These are phyloP conservation scores for Smithornis capensis DNA, from an alignment of 2,113 vertebrate genomes.

Conservation along the genomic window DNA sequence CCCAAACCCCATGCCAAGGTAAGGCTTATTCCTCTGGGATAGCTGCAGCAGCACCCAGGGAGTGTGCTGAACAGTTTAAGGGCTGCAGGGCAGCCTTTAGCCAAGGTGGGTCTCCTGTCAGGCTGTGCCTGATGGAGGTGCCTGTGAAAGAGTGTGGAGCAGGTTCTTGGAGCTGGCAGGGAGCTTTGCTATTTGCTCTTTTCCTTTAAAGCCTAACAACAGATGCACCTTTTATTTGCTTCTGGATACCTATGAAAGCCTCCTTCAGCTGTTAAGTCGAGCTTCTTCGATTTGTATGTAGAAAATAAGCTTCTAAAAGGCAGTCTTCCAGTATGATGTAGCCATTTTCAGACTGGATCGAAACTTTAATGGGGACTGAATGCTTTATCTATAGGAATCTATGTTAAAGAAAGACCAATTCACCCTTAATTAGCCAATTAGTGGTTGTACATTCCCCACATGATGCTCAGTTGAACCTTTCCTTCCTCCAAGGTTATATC, in stretches of 20 bases:
- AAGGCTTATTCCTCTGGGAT: neutral
- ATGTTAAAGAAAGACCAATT: neutral
- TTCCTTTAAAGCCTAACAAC: neutral
- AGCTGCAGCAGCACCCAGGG: neutral
- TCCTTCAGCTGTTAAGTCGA: neutral
- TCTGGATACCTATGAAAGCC: neutral
- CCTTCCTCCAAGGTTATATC: conserved; percentile 81
- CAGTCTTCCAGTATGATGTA: neutral
- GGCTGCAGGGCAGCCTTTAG: neutral
- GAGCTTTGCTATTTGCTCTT: neutral
- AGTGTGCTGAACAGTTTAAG: neutral
- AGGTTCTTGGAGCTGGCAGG: neutral
- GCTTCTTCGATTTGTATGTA: neutral
- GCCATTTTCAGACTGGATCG: neutral
- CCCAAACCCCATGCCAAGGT: neutral
- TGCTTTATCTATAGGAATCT: conserved; percentile 26
- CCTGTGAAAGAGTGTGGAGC: neutral
- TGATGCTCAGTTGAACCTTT: neutral
- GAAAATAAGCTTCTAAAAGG: neutral
- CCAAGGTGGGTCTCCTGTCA: neutral
- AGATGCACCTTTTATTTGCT: neutral
- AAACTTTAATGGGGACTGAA: neutral
- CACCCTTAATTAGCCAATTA: conserved; percentile 51
- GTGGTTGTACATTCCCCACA: neutral
- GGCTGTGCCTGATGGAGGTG: neutral